Evolutionary conservation across 2,797 vertebrate species (phyloP).

Genomic region (Pantherophis vulpinus): DNA sequence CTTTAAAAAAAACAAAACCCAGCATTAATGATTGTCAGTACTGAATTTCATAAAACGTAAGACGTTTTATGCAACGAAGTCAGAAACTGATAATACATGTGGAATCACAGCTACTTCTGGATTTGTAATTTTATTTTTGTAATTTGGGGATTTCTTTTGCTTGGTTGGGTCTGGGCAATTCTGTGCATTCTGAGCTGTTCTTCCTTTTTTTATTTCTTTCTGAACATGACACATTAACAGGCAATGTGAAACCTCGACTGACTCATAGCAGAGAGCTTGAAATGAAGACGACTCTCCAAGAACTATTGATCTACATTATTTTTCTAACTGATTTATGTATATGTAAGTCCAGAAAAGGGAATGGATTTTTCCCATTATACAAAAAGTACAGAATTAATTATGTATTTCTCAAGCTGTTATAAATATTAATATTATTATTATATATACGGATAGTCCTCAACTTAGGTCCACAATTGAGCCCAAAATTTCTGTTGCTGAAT

Average conservation of each 20-base stretch:
- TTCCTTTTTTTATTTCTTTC: background rate
- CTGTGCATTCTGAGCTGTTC: background rate
- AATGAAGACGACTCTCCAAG: conserved; percentile 51
- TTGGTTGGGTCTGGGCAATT: background rate
- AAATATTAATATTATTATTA: background rate
- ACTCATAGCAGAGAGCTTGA: conserved; percentile 42
- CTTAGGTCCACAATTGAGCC: background rate
- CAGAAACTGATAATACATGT: background rate
- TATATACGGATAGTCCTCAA: too few species aligned
- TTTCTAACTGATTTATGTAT: conserved; percentile 64
- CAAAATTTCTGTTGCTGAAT: background rate
- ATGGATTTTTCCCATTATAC: too few species aligned
- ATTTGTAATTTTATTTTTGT: background rate
- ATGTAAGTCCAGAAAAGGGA: conserved; percentile 46
- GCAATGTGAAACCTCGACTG: background rate
- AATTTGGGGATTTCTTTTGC: too few species aligned
- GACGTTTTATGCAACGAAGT: background rate
- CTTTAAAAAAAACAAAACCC: background rate
- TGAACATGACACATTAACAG: conserved; percentile 16
- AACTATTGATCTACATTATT: conserved; percentile 56
- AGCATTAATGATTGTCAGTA: background rate
- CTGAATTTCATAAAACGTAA: background rate
- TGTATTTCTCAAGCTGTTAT: background rate
- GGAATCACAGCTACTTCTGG: background rate
- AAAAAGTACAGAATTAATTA: background rate